phyloP scores from a whole-genome alignment of 2,113 vertebrate species.

The Boleophthalmus pectinirostris region DNA sequence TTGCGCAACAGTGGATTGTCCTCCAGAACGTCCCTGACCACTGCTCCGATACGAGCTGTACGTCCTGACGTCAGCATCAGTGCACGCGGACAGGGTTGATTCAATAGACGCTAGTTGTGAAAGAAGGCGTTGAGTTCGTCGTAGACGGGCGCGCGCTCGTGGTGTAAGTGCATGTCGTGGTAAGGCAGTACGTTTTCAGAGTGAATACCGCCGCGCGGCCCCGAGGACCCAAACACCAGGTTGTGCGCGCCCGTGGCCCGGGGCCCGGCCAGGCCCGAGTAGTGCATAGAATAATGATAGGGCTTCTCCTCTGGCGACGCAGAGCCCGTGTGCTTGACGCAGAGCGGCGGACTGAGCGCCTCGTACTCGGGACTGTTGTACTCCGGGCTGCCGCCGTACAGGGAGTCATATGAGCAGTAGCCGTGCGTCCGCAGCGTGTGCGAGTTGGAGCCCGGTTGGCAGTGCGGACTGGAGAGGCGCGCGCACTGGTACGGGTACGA shows the following conservation, averaged over 20 bases:
- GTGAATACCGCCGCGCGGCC: slow-evolving; percentile 86
- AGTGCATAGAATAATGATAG: slow-evolving; percentile 97
- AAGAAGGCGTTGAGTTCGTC: slow-evolving; percentile 96
- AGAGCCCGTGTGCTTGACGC: slow-evolving; percentile 87
- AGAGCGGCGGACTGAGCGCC: slow-evolving; percentile 87
- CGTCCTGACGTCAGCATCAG: slow-evolving; percentile 34
- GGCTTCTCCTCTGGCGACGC: slow-evolving; percentile 91
- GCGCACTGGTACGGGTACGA: slow-evolving; percentile 89
- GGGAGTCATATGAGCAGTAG: slow-evolving; percentile 89
- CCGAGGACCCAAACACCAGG: slow-evolving; percentile 87
- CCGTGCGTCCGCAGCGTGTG: slow-evolving; percentile 88
- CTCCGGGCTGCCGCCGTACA: slow-evolving; percentile 88
- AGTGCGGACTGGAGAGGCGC: slow-evolving; percentile 87
- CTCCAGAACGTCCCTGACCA: slow-evolving; percentile 53
- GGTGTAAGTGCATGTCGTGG: slow-evolving; percentile 91
- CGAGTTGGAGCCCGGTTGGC: slow-evolving; percentile 83
- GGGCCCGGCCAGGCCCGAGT: slow-evolving; percentile 86
- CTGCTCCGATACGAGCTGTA: slow-evolving; percentile 1
- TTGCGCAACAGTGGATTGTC: slow-evolving; percentile 26
- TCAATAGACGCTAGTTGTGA: slow-evolving; percentile 82
- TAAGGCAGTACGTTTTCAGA: slow-evolving; percentile 94
- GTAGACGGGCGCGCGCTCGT: slow-evolving; percentile 88
- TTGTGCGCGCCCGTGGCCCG: slow-evolving; percentile 81
- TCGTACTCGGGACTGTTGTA: slow-evolving; percentile 96
- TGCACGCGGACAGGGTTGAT: slow-evolving; percentile 47